Evolutionary conservation across 2,113 vertebrate species (phyloP).

Genomic region (Chunga burmeisteri): DNA sequence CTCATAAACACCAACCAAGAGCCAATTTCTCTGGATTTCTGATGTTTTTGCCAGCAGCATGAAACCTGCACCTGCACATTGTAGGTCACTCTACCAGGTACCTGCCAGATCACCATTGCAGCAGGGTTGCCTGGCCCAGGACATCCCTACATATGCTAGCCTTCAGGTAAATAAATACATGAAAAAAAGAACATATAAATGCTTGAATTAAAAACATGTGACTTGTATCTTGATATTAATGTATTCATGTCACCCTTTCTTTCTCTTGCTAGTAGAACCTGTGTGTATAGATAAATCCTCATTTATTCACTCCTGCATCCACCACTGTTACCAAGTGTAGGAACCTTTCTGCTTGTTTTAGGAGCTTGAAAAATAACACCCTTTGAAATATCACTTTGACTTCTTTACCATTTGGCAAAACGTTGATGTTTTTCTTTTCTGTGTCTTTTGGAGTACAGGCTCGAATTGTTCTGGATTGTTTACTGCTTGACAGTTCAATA

Average conservation of each 20-base stretch:
- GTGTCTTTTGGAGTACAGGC: neutral
- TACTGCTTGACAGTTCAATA: neutral
- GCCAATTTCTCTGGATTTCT: neutral
- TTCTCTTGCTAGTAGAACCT: neutral
- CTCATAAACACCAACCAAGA: neutral
- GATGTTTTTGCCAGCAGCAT: neutral
- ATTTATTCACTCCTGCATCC: neutral
- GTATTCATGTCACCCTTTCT: neutral
- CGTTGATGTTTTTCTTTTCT: neutral
- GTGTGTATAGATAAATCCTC: neutral
- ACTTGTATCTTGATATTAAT: neutral
- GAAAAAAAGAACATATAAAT: neutral
- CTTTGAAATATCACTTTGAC: neutral
- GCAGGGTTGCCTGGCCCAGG: neutral
- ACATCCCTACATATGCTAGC: neutral
- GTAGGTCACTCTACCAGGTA: neutral
- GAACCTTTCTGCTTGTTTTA: neutral
- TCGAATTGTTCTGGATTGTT: conserved; percentile 1
- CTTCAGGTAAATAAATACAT: neutral
- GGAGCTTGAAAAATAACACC: neutral
- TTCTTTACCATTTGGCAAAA: conserved; percentile 12
- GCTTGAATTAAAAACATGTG: neutral
- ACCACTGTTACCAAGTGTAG: neutral
- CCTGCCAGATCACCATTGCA: neutral
- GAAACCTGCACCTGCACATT: fast-evolving